These are phyloP conservation scores for Xiphophorus maculatus DNA, from an alignment of 2,113 vertebrate species.

Conservation along the genomic window DNA sequence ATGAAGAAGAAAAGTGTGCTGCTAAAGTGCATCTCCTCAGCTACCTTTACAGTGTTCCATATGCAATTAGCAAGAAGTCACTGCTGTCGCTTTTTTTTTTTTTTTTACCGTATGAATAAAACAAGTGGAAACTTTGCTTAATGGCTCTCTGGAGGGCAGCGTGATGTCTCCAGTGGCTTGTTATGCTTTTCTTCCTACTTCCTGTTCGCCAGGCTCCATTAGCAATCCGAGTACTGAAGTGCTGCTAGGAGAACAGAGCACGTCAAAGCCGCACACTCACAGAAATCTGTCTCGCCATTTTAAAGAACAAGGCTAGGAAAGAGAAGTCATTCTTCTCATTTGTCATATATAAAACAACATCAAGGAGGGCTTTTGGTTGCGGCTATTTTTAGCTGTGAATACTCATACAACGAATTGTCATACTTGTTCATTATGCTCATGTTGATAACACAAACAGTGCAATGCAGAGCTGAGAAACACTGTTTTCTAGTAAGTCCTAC, in stretches of 20 bases:
- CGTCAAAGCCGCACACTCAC: conserved; percentile 21
- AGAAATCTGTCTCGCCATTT: neutral
- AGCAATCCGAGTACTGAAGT: conserved; percentile 38
- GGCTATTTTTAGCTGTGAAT: conserved; percentile 8
- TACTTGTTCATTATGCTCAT: neutral
- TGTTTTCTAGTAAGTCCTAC: no score
- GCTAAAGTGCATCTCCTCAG: conserved; percentile 39
- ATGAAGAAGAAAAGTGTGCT: conserved; percentile 11
- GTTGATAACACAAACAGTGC: neutral
- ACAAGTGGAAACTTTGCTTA: conserved; percentile 70
- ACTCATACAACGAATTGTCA: neutral
- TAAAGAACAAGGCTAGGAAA: neutral
- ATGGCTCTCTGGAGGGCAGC: conserved; percentile 61
- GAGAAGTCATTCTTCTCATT: neutral
- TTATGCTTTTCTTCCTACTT: conserved; percentile 68
- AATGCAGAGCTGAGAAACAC: neutral
- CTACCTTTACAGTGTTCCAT: conserved; percentile 38
- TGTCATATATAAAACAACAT: neutral
- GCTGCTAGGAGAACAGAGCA: conserved; percentile 18
- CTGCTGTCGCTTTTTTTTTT: conserved; percentile 10
- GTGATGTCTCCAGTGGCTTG: conserved; percentile 69
- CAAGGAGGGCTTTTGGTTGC: neutral
- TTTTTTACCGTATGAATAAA: conserved; percentile 48
- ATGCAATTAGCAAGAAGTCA: conserved; percentile 59
- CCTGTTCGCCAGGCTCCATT: conserved; percentile 63